Conservation (phyloP, 35 echinoderm and acorn worm species). For the Heliocidaris erythrogramma region DNA sequence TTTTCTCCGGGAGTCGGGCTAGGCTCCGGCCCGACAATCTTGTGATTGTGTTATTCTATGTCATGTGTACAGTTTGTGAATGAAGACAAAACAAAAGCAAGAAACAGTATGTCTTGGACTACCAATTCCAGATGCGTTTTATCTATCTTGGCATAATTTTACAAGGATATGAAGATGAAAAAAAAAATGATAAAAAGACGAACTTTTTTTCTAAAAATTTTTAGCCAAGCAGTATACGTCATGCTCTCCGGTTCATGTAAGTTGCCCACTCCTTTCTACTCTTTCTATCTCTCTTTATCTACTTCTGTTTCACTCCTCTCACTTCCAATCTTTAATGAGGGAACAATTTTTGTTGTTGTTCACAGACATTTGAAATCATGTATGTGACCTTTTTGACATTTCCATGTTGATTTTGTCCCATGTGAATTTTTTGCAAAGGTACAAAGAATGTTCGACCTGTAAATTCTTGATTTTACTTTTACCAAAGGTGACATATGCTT, state of each 20-base stretch:
- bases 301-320: neutral
- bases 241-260: conserved; percentile 27
- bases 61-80: conserved; percentile 40
- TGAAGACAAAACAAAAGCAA: conserved; percentile 17
- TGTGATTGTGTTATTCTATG: conserved; percentile 25
- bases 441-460: neutral
- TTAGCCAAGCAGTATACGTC: conserved; percentile 47
- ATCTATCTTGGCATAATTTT: conserved; percentile 57
- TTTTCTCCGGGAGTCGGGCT: conserved; percentile 31
- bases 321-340: neutral
- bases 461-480: neutral
- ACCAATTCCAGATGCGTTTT: conserved; percentile 38
- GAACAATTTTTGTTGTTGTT: neutral
- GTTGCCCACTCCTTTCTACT: conserved; percentile 38
- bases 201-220: conserved; percentile 52
- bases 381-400: neutral
- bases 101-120: conserved; percentile 30
- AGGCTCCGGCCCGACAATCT: neutral
- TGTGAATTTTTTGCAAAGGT: neutral
- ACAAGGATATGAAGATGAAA: conserved; percentile 46
- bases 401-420: neutral
- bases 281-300: neutral
- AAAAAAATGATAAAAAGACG: conserved; percentile 49
- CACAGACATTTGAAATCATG: neutral
- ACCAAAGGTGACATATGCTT: neutral